phyloP scores from a whole-genome alignment of 2,113 vertebrate genomes.

The Calypte anna region DNA sequence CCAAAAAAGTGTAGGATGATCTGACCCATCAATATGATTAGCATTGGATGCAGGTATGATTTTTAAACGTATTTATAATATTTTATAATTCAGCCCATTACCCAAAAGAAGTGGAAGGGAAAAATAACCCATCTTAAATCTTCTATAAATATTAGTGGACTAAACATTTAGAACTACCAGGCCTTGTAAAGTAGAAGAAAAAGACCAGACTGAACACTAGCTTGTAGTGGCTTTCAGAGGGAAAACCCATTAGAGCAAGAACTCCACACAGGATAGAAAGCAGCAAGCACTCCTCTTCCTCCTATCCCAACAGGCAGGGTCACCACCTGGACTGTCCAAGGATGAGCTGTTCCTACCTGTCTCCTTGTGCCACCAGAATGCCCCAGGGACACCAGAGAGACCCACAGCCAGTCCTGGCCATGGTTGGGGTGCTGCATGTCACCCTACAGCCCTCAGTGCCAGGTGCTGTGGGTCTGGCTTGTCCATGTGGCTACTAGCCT shows the following conservation, averaged over 20 bases:
- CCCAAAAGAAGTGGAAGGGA: not conserved
- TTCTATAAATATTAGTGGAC: not conserved
- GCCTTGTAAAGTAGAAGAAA: not conserved
- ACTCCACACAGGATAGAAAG: not conserved
- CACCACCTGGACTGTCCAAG: not conserved
- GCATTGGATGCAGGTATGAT: not conserved
- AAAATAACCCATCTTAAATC: not conserved
- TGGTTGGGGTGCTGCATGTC: accelerated
- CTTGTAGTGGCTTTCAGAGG: not conserved
- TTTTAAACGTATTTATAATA: not conserved
- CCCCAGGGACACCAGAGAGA: not conserved
- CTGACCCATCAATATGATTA: not conserved
- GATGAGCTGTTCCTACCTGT: not conserved
- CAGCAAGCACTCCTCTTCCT: not conserved
- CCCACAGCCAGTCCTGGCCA: accelerated
- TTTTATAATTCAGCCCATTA: not conserved
- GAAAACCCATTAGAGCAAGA: not conserved
- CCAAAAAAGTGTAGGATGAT: not conserved
- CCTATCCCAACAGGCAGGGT: not conserved
- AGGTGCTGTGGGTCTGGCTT: not conserved
- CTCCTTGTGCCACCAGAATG: not conserved
- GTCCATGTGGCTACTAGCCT: accelerated
- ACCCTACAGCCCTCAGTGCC: no score
- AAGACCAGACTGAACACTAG: not conserved
- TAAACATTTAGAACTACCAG: not conserved